These are phyloP conservation scores for Solenopsis fugax DNA, from an alignment of 1,140 invertebrate genomes.

Conservation along the genomic window DNA sequence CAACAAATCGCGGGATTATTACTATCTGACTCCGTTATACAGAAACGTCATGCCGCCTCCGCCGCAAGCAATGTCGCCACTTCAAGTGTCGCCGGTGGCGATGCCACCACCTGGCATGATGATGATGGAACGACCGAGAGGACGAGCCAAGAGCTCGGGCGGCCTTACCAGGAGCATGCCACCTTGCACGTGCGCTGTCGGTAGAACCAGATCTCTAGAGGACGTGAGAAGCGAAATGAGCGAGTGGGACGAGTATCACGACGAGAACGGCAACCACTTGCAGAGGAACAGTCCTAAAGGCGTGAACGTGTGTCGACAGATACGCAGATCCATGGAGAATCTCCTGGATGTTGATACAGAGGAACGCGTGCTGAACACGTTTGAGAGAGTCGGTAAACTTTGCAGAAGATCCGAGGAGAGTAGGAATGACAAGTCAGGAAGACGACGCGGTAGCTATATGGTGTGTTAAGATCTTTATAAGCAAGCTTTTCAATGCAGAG, in stretches of 20 bases:
- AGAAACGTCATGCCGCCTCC: conserved; percentile 88
- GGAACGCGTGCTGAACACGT: conserved; percentile 70
- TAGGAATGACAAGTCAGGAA: conserved; percentile 77
- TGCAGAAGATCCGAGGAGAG: conserved; percentile 72
- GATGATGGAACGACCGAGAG: conserved; percentile 84
- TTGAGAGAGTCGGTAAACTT: conserved; percentile 73
- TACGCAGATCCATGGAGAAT: conserved; percentile 91
- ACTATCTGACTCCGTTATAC: conserved; percentile 90
- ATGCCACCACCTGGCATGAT: conserved; percentile 81
- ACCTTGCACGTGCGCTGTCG: conserved; percentile 88
- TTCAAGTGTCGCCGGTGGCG: conserved; percentile 76
- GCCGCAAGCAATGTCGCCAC: conserved; percentile 76
- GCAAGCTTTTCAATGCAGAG: not conserved
- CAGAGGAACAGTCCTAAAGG: conserved; percentile 84
- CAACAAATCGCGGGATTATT: conserved; percentile 90
- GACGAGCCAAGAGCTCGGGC: conserved; percentile 81
- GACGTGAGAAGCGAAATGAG: conserved; percentile 90
- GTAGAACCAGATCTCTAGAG: conserved; percentile 90
- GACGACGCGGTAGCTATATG: conserved; percentile 84
- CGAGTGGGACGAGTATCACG: conserved; percentile 89
- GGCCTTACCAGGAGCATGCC: conserved; percentile 78
- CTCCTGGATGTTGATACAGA: conserved; percentile 87
- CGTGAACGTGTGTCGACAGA: conserved; percentile 82
- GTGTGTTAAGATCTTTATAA: conserved; percentile 73
- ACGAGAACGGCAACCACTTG: conserved; percentile 88